Evolutionary conservation across 2,113 vertebrate genomes (phyloP), one percentile per base, ranked within the genome.

Genomic region (Petrocephalus microphthalmus): DNA sequence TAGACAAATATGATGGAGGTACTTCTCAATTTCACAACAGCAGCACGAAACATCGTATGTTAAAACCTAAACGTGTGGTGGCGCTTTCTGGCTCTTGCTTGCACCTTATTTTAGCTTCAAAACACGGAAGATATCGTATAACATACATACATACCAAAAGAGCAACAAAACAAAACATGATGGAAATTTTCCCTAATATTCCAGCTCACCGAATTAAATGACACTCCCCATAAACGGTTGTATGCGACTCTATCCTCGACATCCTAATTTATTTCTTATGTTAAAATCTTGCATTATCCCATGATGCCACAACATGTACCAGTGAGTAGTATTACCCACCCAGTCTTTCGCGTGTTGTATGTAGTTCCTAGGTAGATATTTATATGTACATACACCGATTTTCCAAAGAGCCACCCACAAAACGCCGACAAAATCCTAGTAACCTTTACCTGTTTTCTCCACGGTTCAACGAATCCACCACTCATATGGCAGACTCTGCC

Each of bases 381-480:
- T 74, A 78, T 78, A 7, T 78, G 6, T 78, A 78, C 29, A 74
- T 74, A 37, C 29, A 37, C 71, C 33, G 33, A 19, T 42, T 78
- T 33, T n/a, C 17, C 33, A 78, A 19, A 19, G 29, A 78, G 71
- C 33, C 71, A 78, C 71, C 15, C 29, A 78, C 33, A 78, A 78
- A 78, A 29, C 71, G 20, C 81, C 20, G 37, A 83, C 81, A 83
- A 49, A 49, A 83, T 49, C 42, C 81, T 47, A 83, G 19, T 47
- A n/a, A n/a, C 81, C 81, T 83, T 83, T 83, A 83, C 81, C 81
- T 83, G 81, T 49, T 20, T 83, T 83, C 33, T 83, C 81, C 81
- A 83, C 45, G 37, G 81, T 83, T 42, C 81, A 83, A 49, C 20
- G 45, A 83, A n/a, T 83, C 7, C 81, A n/a, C 17, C 81, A 49